Percentiles rank a stretch among this genome's conserved stretches.
These are phyloP conservation scores for Celastrina argiolus DNA, from an alignment of 2,888 invertebrate species.

Conservation along the genomic window DNA sequence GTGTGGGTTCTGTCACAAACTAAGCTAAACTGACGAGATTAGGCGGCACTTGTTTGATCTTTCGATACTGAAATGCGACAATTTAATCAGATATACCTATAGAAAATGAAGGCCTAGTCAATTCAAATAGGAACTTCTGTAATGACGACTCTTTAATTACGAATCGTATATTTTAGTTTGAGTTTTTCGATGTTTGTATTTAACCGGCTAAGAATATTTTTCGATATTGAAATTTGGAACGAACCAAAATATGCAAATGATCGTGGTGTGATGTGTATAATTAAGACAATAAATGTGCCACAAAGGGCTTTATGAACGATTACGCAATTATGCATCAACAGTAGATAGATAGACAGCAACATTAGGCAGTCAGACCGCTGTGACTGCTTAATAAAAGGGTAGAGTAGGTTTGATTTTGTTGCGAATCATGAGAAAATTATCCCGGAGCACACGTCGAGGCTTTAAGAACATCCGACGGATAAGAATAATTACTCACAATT, in stretches of 20 bases:
- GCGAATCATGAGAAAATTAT: slow-evolving; percentile 76
- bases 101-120: neutral
- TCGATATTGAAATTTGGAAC: no score
- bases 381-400: slow-evolving; percentile 73
- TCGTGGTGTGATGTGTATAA: neutral
- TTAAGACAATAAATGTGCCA: slow-evolving; percentile 5
- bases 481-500: slow-evolving; percentile 77
- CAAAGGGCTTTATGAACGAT: slow-evolving; percentile 25
- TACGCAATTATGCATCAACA: slow-evolving; percentile 34
- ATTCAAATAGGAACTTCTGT: neutral
- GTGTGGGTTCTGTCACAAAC: neutral
- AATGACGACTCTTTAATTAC: neutral
- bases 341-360: slow-evolving; percentile 50
- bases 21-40: neutral
- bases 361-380: slow-evolving; percentile 64
- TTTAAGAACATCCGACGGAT: slow-evolving; percentile 75
- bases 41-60: neutral
- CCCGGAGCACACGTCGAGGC: slow-evolving; percentile 51
- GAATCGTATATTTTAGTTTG: no score
- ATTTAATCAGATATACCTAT: neutral
- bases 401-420: slow-evolving; percentile 66
- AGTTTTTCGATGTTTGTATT: neutral
- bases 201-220: neutral
- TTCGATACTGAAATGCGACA: neutral
- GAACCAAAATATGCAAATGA: neutral